These are phyloP conservation scores for Nephrotoma flavescens DNA, from an alignment of 2,888 invertebrate species.

Conservation along the genomic window DNA sequence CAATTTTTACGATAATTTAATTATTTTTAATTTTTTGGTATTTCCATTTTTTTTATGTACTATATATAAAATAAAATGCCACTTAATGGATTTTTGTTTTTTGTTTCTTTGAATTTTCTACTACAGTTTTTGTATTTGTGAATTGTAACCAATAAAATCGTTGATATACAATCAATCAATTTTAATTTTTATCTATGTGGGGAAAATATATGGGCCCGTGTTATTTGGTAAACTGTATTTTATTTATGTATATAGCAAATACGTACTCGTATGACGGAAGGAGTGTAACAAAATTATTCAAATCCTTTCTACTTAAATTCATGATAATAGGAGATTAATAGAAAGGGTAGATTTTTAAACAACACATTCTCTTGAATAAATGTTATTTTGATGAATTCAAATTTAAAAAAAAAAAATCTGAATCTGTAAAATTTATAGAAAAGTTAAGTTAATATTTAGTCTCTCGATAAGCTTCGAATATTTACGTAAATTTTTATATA, in stretches of 20 bases:
- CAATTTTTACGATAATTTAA: neutral
- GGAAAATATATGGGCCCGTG: too few relatives aligned
- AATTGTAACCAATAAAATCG: neutral
- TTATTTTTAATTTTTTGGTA: neutral
- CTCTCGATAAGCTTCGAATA: too few relatives aligned
- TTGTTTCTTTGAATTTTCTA: neutral
- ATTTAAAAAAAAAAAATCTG: too few relatives aligned
- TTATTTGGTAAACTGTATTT: too few relatives aligned
- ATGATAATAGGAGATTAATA: neutral
- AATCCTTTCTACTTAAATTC: neutral
- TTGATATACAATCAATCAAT: neutral
- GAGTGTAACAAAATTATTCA: neutral
- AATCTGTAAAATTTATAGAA: too few relatives aligned
- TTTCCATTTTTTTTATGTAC: neutral
- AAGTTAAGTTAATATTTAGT: too few relatives aligned
- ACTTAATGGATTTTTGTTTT: neutral
- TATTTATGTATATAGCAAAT: too few relatives aligned
- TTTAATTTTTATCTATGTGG: neutral
- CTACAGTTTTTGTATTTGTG: too few relatives aligned
- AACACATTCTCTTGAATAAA: too few relatives aligned
- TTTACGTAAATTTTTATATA: too few relatives aligned
- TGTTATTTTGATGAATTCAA: too few relatives aligned
- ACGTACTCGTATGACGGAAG: neutral
- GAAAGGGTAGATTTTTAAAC: neutral
- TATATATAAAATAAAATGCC: neutral